Percentiles rank a stretch among this genome's conserved stretches.
phyloP scores from a whole-genome alignment of 1,140 invertebrate species.

The Zaprionus nigranus region DNA sequence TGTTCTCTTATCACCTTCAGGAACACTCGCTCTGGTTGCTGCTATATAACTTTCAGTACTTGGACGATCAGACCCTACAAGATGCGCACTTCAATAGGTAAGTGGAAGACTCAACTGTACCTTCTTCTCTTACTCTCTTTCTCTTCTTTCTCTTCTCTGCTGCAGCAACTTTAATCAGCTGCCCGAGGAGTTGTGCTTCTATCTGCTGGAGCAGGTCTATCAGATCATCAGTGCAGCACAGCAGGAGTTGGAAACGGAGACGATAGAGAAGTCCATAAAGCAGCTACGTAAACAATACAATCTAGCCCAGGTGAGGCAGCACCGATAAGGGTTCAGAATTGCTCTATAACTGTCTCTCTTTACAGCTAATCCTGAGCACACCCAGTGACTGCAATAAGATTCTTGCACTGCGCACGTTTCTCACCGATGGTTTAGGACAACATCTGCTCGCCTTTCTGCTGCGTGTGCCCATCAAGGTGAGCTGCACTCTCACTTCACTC shows the following conservation, averaged over 20 bases:
- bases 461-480: slow-evolving; percentile 74
- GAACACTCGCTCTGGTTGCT: slow-evolving; percentile 77
- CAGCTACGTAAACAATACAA: slow-evolving; percentile 73
- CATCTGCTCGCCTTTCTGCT: slow-evolving; percentile 72
- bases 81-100: slow-evolving; percentile 68
- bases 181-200: slow-evolving; percentile 76
- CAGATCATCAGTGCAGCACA: slow-evolving; percentile 78
- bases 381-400: slow-evolving; percentile 81
- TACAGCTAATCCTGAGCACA: slow-evolving; percentile 75
- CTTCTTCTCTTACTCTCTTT: too few species aligned
- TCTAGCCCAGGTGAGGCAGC: slow-evolving; percentile 61
- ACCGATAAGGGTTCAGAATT: too few species aligned
- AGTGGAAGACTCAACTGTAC: neutral
- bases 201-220: slow-evolving; percentile 72
- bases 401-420: slow-evolving; percentile 71
- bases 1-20: slow-evolving; percentile 58
- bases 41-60: slow-evolving; percentile 75
- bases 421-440: slow-evolving; percentile 76
- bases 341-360: neutral
- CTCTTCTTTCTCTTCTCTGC: neutral
- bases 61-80: slow-evolving; percentile 55
- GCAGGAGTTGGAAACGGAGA: slow-evolving; percentile 49
- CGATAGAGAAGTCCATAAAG: slow-evolving; percentile 64
- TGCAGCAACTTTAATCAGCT: slow-evolving; percentile 75
- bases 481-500: neutral